Evolutionary conservation across 2,888 invertebrate species (phyloP), one percentile per base, ranked within the genome.

Genomic region (Lycia hirtaria): DNA sequence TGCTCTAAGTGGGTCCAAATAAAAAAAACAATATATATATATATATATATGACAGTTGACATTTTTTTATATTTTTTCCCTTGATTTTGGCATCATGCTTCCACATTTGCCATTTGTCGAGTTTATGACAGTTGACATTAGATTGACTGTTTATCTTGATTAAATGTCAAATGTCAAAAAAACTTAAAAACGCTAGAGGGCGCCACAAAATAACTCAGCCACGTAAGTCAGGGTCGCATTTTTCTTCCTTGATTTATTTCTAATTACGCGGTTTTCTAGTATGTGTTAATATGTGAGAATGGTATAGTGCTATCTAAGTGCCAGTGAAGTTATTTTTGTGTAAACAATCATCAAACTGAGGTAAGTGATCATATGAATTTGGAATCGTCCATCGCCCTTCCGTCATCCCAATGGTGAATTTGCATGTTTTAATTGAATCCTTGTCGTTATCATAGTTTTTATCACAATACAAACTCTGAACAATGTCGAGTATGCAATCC

Each of bases 211-310:
- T 87, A 81, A 84, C 85, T 85, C 90, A 83, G 91, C 92, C 92
- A 92, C 92, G 92, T 92, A 92, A 90, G 92, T 89, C 88, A 85
- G 87, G 90, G 87, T 88, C 83, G 88, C 87, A 87, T 87, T 89
- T 87, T 89, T 81, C 81, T 83, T 81, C 80, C 77, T 78, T 81
- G 80, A 77, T 80, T 74, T 81, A 79, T 75, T n/a, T 85, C 60
- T 80, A 83, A 82, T 80, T 83, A 80, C 78, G 76, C 79, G 85
- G 76, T 75, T 82, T 82, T 76, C 74, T 74, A 70, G 75, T 76
- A 72, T 78, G 76, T 76, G 78, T 71, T 82, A 87, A 75, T 82
- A 83, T 82, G 87, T 88, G 81, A 90, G 78, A 79, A 88, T 88
- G 88, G 77, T 87, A 72, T 85, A 85, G 75, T 64, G 76, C 75